A percentile compares a stretch with the other conserved stretches of the same genome.
Conservation (phyloP, 1,140 invertebrate genomes). For the Chrysopa pallens region DNA sequence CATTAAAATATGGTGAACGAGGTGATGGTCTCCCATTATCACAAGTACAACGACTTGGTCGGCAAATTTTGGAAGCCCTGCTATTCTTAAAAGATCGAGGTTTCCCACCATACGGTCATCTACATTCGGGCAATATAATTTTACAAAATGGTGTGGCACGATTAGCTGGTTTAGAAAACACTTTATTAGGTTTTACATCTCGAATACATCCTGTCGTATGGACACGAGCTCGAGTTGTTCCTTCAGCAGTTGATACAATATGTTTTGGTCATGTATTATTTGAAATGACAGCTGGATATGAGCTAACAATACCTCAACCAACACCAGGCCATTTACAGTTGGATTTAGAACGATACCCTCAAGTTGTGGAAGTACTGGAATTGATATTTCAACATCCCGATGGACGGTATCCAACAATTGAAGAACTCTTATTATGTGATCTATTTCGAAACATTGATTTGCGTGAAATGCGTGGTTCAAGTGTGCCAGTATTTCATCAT, state of each 20-base stretch:
- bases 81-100: conserved; percentile 73
- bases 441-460: conserved; percentile 76
- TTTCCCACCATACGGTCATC: conserved; percentile 68
- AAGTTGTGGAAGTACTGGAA: conserved; percentile 63
- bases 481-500: neutral
- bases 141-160: conserved; percentile 76
- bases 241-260: conserved; percentile 47
- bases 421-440: conserved; percentile 63
- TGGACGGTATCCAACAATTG: conserved; percentile 44
- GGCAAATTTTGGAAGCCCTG: conserved; percentile 75
- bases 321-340: conserved; percentile 45
- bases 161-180: conserved; percentile 67
- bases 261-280: conserved; percentile 71
- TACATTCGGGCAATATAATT: conserved; percentile 82
- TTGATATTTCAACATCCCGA: conserved; percentile 57
- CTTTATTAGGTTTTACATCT: conserved; percentile 58
- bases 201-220: conserved; percentile 31
- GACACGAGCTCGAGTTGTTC: conserved; percentile 22
- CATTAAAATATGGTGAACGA: conserved; percentile 44
- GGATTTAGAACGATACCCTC: conserved; percentile 53
- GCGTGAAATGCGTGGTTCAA: conserved; percentile 40
- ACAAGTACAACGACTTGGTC: conserved; percentile 68
- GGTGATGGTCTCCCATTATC: conserved; percentile 48
- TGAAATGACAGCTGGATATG: conserved; percentile 78
- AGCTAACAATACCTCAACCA: conserved; percentile 53